phyloP scores from a whole-genome alignment of 2,888 invertebrate species.

The Meiosimyza decipiens region DNA sequence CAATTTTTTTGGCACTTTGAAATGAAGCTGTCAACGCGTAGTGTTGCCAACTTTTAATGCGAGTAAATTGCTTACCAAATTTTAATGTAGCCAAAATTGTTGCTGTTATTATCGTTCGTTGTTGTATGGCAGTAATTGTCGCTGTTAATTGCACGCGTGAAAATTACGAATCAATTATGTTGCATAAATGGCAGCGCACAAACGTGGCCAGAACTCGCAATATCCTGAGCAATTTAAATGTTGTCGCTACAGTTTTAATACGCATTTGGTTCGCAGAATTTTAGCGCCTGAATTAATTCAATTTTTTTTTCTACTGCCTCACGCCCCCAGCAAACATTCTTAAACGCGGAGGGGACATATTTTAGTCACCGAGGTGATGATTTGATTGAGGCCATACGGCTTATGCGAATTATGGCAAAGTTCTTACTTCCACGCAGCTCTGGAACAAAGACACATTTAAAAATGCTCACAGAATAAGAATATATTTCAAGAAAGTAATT shows the following conservation, averaged over 20 bases:
- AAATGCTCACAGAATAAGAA: no score
- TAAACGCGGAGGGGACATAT: no score
- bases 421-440: no score
- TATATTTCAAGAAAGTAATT: no score
- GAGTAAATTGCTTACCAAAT: neutral
- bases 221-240: conserved; percentile 9
- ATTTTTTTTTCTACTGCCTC: no score
- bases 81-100: neutral
- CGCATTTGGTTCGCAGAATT: no score
- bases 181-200: neutral
- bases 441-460: neutral
- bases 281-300: no score
- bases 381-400: no score
- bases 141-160: conserved; percentile 18
- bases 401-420: no score
- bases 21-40: neutral
- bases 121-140: neutral
- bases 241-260: neutral
- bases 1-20: neutral
- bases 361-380: no score
- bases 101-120: neutral
- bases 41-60: neutral
- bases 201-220: no score
- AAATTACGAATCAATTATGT: conserved; percentile 30
- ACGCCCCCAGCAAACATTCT: no score